Conservation (phyloP, 2,888 invertebrate genomes). For the Eustalomyia histrio region DNA sequence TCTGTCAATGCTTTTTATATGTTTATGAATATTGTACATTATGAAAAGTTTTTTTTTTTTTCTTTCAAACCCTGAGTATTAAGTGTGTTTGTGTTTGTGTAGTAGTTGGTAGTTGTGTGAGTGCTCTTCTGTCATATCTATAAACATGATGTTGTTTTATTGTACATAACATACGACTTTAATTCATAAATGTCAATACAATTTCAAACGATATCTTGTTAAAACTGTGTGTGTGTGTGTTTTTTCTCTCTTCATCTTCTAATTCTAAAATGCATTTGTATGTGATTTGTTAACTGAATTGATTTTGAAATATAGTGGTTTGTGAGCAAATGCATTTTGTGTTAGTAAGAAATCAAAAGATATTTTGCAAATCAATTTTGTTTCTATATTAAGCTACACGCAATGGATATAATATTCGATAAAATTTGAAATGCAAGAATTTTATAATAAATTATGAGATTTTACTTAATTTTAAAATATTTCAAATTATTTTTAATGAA, state of each 20-base stretch:
- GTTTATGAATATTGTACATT: slow-evolving; percentile 42
- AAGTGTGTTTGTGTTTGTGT: not conserved
- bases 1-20: slow-evolving; percentile 57
- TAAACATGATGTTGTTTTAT: not conserved
- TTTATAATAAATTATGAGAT: too few species aligned
- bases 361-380: not conserved
- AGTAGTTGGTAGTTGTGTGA: not conserved
- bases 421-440: too few species aligned
- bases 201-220: slow-evolving; percentile 43
- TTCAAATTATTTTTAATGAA: too few species aligned
- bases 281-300: slow-evolving; percentile 1
- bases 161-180: slow-evolving; percentile 16
- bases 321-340: not conserved
- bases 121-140: not conserved
- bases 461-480: too few species aligned
- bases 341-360: not conserved
- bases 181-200: slow-evolving; percentile 62
- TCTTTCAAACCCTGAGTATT: slow-evolving; percentile 10
- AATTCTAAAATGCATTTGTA: not conserved
- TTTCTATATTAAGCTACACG: not conserved
- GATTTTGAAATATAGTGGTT: not conserved
- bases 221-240: not conserved
- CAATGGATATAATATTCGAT: too few species aligned
- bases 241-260: not conserved
- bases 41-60: slow-evolving; percentile 53